Conservation (phyloP, 2,113 vertebrate genomes). For the Haemorhous mexicanus region DNA sequence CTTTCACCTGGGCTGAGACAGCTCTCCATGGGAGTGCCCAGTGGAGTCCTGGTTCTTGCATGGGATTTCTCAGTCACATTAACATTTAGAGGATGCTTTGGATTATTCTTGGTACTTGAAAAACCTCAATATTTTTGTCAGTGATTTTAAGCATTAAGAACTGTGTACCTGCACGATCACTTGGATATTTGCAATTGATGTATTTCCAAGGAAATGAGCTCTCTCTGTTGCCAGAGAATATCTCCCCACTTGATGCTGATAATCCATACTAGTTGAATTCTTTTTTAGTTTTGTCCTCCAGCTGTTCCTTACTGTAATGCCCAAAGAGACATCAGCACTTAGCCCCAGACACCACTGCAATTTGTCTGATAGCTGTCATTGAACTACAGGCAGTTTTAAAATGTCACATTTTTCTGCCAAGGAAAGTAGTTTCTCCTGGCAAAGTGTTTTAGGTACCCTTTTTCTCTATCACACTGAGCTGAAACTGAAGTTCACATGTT, state of each 20-base stretch:
- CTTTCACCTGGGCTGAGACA: not conserved
- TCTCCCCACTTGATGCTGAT: not conserved
- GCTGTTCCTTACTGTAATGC: not conserved
- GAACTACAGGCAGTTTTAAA: not conserved
- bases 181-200: slow-evolving; percentile 23
- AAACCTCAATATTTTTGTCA: slow-evolving; percentile 8
- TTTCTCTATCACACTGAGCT: not conserved
- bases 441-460: not conserved
- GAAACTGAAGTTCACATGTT: not conserved
- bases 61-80: not conserved
- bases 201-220: not conserved
- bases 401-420: not conserved
- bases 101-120: slow-evolving; percentile 32
- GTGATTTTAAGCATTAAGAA: not conserved
- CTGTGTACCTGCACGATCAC: not conserved
- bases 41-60: not conserved
- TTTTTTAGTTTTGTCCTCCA: slow-evolving; percentile 30
- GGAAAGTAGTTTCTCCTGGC: not conserved
- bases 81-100: not conserved
- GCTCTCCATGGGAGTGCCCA: not conserved
- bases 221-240: not conserved
- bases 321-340: not conserved
- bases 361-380: not conserved
- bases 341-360: not conserved
- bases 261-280: slow-evolving; percentile 29